Percentiles rank a stretch among this genome's conserved stretches.
phyloP scores from a whole-genome alignment of 2,888 invertebrate species.

The Chloroclysta siterata region DNA sequence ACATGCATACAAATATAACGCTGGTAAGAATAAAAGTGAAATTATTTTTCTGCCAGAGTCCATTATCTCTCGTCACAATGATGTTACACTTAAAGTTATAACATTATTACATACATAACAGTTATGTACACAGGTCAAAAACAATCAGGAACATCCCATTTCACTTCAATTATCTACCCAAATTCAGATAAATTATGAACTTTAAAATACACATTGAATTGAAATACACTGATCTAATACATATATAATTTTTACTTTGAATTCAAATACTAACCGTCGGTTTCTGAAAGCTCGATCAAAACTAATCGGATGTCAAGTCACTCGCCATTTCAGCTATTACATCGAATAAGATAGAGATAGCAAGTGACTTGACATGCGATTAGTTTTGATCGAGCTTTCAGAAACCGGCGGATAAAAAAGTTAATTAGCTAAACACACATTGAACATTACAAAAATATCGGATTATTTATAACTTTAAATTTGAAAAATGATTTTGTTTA shows the following conservation, averaged over 20 bases:
- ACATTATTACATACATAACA: constrained; percentile 68
- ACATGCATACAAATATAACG: constrained; percentile 62
- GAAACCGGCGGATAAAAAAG: too few species aligned
- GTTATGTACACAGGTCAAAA: constrained; percentile 66
- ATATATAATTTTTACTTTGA: too few species aligned
- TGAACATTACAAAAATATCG: background rate
- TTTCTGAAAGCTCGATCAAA: too few species aligned
- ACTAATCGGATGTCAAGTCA: too few species aligned
- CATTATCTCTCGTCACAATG: constrained; percentile 81
- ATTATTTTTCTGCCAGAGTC: constrained; percentile 55
- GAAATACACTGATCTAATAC: too few species aligned
- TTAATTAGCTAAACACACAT: background rate
- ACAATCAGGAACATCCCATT: constrained; percentile 46
- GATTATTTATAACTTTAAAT: background rate
- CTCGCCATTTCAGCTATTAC: too few species aligned
- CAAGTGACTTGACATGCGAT: too few species aligned
- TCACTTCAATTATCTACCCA: constrained; percentile 8
- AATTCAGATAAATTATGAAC: constrained; percentile 2
- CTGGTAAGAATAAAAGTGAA: constrained; percentile 45
- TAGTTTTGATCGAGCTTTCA: too few species aligned
- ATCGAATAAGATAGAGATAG: too few species aligned
- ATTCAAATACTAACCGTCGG: background rate
- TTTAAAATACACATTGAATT: background rate
- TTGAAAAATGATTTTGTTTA: background rate
- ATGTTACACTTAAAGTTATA: constrained; percentile 79